Evolutionary conservation across 1,140 invertebrate species (phyloP).

Genomic region (Vanessa tameamea): DNA sequence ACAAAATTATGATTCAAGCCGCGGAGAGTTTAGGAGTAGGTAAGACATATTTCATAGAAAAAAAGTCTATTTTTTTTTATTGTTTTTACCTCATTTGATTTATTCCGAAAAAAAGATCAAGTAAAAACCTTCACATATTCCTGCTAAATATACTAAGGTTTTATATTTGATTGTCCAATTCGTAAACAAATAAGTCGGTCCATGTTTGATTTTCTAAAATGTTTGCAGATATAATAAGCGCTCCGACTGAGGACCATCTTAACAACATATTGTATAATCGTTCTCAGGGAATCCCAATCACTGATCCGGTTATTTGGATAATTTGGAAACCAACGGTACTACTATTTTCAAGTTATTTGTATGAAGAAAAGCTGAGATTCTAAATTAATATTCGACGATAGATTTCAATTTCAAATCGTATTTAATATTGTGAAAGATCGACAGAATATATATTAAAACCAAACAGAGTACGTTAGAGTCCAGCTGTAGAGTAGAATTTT

Average conservation of each 20-base stretch:
- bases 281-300: conserved; percentile 44
- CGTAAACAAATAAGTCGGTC: neutral
- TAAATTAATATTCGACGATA: neutral
- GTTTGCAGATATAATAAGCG: conserved; percentile 51
- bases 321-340: conserved; percentile 54
- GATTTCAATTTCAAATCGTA: too few relatives aligned
- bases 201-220: neutral
- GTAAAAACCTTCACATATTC: neutral
- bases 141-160: neutral
- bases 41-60: conserved; percentile 37
- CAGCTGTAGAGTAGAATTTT: too few relatives aligned
- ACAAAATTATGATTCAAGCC: conserved; percentile 49
- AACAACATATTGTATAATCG: conserved; percentile 55
- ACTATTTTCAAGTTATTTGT: neutral
- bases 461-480: too few relatives aligned
- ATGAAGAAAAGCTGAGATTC: neutral
- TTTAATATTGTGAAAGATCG: too few relatives aligned
- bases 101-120: neutral
- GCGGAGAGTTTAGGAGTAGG: conserved; percentile 45
- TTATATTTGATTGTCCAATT: neutral
- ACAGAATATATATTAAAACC: too few relatives aligned
- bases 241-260: conserved; percentile 48
- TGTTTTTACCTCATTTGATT: neutral
- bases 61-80: neutral
- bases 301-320: conserved; percentile 57